A percentile compares a stretch with the other conserved stretches of the same genome.
Evolutionary conservation across 2,113 vertebrate species (phyloP).

Genomic region (Etia nguti): DNA sequence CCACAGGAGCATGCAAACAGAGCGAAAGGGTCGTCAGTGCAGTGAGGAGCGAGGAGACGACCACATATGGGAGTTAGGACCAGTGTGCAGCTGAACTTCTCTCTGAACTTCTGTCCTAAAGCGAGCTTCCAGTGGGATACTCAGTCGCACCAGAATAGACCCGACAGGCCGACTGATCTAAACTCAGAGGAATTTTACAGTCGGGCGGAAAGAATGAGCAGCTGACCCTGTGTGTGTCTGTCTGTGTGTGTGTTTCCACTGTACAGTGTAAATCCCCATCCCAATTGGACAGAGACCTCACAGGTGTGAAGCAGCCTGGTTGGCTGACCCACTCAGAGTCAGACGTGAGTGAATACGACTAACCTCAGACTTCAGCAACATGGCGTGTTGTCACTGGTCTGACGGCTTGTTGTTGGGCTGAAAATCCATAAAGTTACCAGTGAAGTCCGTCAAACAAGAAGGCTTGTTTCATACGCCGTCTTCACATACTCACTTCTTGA

Average conservation of each 20-base stretch:
- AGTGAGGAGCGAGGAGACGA: not conserved
- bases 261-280: not conserved
- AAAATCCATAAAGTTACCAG: not conserved
- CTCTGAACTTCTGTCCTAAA: not conserved
- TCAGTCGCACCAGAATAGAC: not conserved
- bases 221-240: not conserved
- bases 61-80: not conserved
- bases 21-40: not conserved
- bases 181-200: constrained; percentile 27
- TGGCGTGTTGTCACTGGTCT: not conserved
- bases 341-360: not conserved
- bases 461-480: not conserved
- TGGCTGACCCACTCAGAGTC: not conserved
- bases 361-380: not conserved
- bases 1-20: not conserved
- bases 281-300: not conserved
- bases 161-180: not conserved
- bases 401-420: not conserved
- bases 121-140: not conserved
- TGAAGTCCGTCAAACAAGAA: not conserved
- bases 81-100: not conserved
- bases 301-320: not conserved
- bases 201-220: constrained; percentile 42
- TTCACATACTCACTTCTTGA: no score
- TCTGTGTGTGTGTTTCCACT: not conserved